A percentile compares a stretch with the other conserved stretches of the same genome.
These are phyloP conservation scores for Characodon lateralis DNA, from an alignment of 2,797 vertebrate species.

Conservation along the genomic window DNA sequence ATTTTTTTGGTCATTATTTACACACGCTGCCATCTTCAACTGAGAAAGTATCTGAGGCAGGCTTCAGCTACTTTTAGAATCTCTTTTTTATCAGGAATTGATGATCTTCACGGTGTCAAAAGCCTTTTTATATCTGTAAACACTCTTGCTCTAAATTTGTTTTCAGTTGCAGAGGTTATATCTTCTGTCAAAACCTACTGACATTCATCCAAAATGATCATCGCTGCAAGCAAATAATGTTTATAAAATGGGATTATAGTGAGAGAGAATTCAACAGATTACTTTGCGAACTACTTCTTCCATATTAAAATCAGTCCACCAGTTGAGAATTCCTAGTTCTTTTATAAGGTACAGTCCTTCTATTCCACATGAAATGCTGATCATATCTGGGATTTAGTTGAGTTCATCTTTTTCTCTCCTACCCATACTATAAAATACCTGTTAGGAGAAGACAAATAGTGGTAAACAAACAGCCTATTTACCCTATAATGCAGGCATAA, in stretches of 20 bases:
- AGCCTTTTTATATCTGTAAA: too few relatives aligned
- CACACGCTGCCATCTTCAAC: too few relatives aligned
- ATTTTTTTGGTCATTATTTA: too few relatives aligned
- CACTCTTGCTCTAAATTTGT: too few relatives aligned
- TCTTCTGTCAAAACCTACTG: neutral
- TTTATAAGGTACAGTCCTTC: neutral
- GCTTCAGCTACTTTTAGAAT: too few relatives aligned
- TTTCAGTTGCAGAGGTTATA: neutral
- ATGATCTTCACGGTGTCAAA: too few relatives aligned
- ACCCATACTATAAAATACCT: neutral
- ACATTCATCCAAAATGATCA: neutral
- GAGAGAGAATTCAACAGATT: neutral
- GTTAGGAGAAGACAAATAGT: constrained; percentile 37
- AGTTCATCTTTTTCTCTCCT: neutral
- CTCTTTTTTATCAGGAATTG: too few relatives aligned
- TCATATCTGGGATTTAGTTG: neutral
- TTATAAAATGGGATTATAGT: neutral
- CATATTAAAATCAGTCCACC: too few relatives aligned
- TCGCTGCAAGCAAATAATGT: neutral
- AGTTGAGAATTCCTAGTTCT: neutral
- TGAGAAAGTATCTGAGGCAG: too few relatives aligned
- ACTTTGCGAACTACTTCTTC: neutral
- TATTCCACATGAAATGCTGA: neutral
- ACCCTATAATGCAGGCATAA: neutral
- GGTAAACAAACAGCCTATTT: constrained; percentile 15